Conservation (phyloP, 2,888 invertebrate species). For the Anaspis maculata region DNA sequence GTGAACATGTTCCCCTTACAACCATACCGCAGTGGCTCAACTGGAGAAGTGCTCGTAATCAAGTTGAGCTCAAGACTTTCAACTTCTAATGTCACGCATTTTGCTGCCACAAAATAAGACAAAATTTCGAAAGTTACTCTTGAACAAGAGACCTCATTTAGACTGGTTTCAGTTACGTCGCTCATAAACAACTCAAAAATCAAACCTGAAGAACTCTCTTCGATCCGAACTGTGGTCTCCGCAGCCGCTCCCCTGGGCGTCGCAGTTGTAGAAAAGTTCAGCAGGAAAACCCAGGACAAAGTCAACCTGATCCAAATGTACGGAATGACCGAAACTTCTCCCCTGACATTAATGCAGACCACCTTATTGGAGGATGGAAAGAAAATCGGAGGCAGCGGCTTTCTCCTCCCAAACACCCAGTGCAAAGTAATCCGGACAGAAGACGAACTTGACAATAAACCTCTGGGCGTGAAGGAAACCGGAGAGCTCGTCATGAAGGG, state of each 20-base stretch:
- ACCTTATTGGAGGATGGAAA: constrained; percentile 17
- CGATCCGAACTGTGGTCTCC: constrained; percentile 40
- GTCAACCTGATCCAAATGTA: constrained; percentile 36
- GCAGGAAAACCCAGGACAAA: constrained; percentile 21
- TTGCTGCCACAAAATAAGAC: no score
- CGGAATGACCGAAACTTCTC: constrained; percentile 65
- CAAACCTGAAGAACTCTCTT: constrained; percentile 40
- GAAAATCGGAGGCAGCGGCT: constrained; percentile 45
- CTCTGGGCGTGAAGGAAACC: constrained; percentile 33
- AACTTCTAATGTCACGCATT: no score
- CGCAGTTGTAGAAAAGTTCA: constrained; percentile 31
- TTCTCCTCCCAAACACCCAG: constrained; percentile 52
- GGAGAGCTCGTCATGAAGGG: constrained; percentile 69
- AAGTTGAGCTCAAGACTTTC: no score
- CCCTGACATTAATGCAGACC: constrained; percentile 41
- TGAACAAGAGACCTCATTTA: no score
- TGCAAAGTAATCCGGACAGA: constrained; percentile 50
- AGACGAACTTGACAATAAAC: constrained; percentile 20
- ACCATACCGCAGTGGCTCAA: no score
- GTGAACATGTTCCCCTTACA: no score
- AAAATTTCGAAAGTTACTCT: no score
- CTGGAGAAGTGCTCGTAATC: no score
- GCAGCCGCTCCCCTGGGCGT: constrained; percentile 46
- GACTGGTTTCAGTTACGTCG: constrained; percentile 16
- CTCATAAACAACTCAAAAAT: constrained; percentile 35